These are phyloP conservation scores for Aurelia aurita DNA, from an alignment of 30 jellyfish, hydroid and myxozoan genomes.

Conservation along the genomic window DNA sequence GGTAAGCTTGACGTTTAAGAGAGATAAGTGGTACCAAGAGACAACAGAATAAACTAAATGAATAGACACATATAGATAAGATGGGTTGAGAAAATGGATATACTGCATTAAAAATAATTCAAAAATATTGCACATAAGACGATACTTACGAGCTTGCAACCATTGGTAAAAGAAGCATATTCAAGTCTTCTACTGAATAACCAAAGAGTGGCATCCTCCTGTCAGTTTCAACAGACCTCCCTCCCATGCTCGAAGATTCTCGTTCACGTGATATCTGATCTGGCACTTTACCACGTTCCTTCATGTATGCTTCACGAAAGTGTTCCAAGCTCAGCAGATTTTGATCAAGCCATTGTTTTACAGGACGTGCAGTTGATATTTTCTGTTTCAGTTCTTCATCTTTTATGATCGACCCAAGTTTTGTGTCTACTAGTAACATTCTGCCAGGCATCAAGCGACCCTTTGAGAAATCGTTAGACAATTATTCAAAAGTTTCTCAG, in stretches of 20 bases:
- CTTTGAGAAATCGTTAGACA: not conserved
- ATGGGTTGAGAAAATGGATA: too few species aligned
- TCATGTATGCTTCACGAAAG: constrained; percentile 52
- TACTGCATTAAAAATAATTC: too few species aligned
- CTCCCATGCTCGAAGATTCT: constrained; percentile 68
- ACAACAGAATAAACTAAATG: too few species aligned
- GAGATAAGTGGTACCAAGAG: too few species aligned
- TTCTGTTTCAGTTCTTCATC: constrained; percentile 64
- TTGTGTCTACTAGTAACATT: constrained; percentile 74
- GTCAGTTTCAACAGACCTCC: constrained; percentile 80
- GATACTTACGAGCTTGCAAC: constrained; percentile 55
- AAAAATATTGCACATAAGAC: too few species aligned
- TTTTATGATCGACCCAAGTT: constrained; percentile 69
- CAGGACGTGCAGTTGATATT: constrained; percentile 61
- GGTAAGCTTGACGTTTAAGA: too few species aligned
- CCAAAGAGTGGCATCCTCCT: constrained; percentile 83
- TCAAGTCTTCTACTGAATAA: constrained; percentile 75
- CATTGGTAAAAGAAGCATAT: constrained; percentile 80
- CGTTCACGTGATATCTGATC: constrained; percentile 51
- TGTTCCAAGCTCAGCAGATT: constrained; percentile 46
- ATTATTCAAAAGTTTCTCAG: too few species aligned
- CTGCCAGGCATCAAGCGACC: constrained; percentile 84
- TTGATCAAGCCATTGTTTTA: constrained; percentile 47
- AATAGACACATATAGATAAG: too few species aligned
- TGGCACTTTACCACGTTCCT: constrained; percentile 57